Base-by-base conservation (phyloP, 2,113 vertebrate genomes). In the Varanus salvator region DNA sequence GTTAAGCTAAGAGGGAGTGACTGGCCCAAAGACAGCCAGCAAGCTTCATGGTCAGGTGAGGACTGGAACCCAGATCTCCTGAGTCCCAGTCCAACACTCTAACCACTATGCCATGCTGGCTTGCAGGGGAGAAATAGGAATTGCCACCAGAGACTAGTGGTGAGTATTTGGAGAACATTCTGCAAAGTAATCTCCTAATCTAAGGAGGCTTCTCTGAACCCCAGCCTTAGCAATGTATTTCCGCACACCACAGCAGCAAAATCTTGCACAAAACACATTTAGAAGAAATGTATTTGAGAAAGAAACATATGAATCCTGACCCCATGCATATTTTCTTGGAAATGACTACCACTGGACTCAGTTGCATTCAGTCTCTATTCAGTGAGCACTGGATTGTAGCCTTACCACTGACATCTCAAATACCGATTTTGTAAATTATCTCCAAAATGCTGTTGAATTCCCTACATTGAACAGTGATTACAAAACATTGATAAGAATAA, bases 391-490 rank as follows among this genome's bases (percentile, higher is more conserved):
- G 38, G 6, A 84, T 48, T 84, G 38, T 44, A 84, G 3, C 31
- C 48, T 52, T n/a, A 78, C 4, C 38, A 87, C 19, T 50, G 31
- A n/a, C 52, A 48, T 86, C 0, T 89, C 84, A 89, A 88, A 57
- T 38, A 34, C 21, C 84, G 85, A 44, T 72, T 83, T 90, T 92
- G 69, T 84, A 12, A 50, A 81, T 68, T 0, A 0, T 27, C 86
- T 92, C 1, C 68, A 87, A 91, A 80, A 66, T 19, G 3, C 48
- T 15, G 2, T 57, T 89, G 85, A 85, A 75, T 72, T 60, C 69
- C 84, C 31, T 44, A 84, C 93, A 94, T 85, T 92, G 91, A 84
- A 81, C 52, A 34, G 69, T 34, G 60, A 8, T 76, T 17, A 86
- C 52, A 38, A 34, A 34, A 15, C 64, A 27, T 17, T 19, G 34